A percentile compares a stretch with the other conserved stretches of the same genome.
phyloP scores from a whole-genome alignment of 2,797 vertebrate genomes.

The Fratercula arctica region DNA sequence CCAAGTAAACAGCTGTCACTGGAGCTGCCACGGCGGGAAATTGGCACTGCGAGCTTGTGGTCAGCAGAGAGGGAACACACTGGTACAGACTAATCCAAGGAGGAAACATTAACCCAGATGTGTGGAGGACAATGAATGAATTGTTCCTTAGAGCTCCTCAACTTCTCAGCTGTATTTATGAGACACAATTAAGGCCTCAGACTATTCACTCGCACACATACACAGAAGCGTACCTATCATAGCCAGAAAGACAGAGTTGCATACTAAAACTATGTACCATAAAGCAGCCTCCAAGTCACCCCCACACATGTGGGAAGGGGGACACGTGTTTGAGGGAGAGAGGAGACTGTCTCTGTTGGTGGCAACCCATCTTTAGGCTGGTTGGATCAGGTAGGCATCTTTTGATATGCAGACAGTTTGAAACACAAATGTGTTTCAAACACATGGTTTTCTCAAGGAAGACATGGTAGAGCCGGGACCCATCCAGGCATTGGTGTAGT shows the following conservation, averaged over 20 bases:
- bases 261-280: background rate
- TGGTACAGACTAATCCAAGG: conserved; percentile 75
- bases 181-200: conserved; percentile 60
- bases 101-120: conserved; percentile 78
- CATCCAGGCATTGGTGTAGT: no score
- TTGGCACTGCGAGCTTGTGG: conserved; percentile 75
- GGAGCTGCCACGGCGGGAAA: conserved; percentile 64
- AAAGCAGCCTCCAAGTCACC: background rate
- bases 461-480: rapidly evolving
- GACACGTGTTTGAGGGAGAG: background rate
- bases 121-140: conserved; percentile 74
- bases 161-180: conserved; percentile 30
- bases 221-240: background rate
- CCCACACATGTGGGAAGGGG: rapidly evolving
- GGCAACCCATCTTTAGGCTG: background rate
- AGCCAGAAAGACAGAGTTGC: background rate
- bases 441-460: background rate
- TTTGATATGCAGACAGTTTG: background rate
- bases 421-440: background rate
- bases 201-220: background rate
- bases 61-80: conserved; percentile 69
- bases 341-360: background rate
- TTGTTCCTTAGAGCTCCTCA: conserved; percentile 73
- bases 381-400: background rate
- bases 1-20: conserved; percentile 78